These are phyloP conservation scores for Aspidiotus rigidus DNA, from an alignment of 2,888 invertebrate species.

Conservation along the genomic window DNA sequence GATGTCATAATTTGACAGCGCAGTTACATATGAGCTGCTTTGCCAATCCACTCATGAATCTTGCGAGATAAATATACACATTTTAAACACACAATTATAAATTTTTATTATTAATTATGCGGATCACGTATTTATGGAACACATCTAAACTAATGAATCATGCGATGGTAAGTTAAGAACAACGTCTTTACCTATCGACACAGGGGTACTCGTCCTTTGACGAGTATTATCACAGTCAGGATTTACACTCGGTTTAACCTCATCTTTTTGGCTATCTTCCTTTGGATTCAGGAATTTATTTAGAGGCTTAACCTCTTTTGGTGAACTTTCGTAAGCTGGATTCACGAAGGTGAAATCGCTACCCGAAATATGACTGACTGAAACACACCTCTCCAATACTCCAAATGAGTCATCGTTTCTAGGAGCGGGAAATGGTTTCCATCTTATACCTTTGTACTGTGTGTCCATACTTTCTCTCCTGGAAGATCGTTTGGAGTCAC, in stretches of 20 bases:
- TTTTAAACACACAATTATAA: no score
- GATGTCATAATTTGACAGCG: no score
- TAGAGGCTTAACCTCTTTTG: background rate
- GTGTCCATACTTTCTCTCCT: constrained; percentile 34
- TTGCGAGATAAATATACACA: no score
- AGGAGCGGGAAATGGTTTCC: constrained; percentile 40
- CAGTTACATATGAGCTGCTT: no score
- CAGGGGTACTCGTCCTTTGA: no score
- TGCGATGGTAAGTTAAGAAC: background rate
- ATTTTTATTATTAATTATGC: no score
- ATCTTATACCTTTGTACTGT: constrained; percentile 42
- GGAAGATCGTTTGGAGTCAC: constrained; percentile 13
- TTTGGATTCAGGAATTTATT: background rate
- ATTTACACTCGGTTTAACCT: background rate
- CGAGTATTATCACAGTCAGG: background rate
- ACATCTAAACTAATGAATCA: background rate
- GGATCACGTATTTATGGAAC: no score
- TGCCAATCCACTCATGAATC: no score
- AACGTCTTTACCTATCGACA: background rate
- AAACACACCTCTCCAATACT: background rate
- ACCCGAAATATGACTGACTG: background rate
- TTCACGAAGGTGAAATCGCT: background rate
- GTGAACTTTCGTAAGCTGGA: background rate
- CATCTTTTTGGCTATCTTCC: background rate
- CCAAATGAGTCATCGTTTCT: constrained; percentile 2